phyloP scores from a whole-genome alignment of 1,140 invertebrate genomes.

The Nebria ingens region DNA sequence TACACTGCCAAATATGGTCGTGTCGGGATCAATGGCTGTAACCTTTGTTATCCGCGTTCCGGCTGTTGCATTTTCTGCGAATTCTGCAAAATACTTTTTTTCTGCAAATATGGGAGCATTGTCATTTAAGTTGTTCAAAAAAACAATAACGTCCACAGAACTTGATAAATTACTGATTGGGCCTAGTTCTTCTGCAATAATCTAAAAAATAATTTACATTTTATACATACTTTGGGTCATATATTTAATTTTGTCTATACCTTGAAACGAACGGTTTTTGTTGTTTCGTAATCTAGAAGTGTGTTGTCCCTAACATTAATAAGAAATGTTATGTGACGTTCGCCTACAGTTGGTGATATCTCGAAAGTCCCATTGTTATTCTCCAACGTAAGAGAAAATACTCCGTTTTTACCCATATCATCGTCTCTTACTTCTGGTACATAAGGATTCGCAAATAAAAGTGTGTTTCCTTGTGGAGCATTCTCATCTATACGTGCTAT shows the following conservation, averaged over 20 bases:
- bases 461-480: conserved; percentile 61
- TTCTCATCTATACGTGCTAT: conserved; percentile 70
- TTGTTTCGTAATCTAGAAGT: conserved; percentile 71
- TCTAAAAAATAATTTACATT: too few species aligned
- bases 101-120: conserved; percentile 73
- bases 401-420: conserved; percentile 47
- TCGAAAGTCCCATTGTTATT: conserved; percentile 82
- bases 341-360: conserved; percentile 76
- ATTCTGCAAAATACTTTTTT: conserved; percentile 56
- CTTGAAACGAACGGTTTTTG: conserved; percentile 49
- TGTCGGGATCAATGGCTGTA: conserved; percentile 64
- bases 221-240: too few species aligned
- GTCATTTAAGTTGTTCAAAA: conserved; percentile 82
- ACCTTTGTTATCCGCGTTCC: conserved; percentile 66
- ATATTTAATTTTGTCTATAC: too few species aligned
- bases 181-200: conserved; percentile 68
- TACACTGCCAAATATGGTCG: conserved; percentile 56
- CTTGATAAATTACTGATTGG: conserved; percentile 61
- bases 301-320: conserved; percentile 73
- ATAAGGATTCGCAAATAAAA: conserved; percentile 60
- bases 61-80: conserved; percentile 68
- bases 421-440: conserved; percentile 61
- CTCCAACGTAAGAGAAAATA: conserved; percentile 66
- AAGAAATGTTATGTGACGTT: conserved; percentile 66
- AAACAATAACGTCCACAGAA: conserved; percentile 62